Percentiles rank a stretch among this genome's conserved stretches.
Conservation (phyloP, 2,888 invertebrate genomes). For the Drosophila sordidapex region DNA sequence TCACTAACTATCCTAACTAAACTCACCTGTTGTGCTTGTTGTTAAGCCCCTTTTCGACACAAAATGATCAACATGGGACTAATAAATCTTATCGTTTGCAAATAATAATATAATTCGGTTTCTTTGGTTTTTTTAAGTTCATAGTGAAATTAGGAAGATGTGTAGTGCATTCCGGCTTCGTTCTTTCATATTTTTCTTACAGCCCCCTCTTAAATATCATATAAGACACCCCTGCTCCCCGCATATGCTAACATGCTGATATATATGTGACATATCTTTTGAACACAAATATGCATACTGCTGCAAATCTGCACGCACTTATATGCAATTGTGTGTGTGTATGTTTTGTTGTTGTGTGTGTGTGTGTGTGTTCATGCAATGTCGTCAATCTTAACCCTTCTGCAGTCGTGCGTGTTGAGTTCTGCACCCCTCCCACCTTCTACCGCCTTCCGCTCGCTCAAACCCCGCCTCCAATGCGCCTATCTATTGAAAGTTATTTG, state of each 20-base stretch:
- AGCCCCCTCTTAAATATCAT: neutral
- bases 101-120: neutral
- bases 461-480: conserved; percentile 6
- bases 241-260: conserved; percentile 9
- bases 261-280: conserved; percentile 1
- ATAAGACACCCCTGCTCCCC: neutral
- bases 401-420: conserved; percentile 59
- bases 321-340: conserved; percentile 20
- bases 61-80: neutral
- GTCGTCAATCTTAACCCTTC: conserved; percentile 75
- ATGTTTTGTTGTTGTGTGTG: conserved; percentile 5
- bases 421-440: conserved; percentile 3
- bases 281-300: conserved; percentile 53
- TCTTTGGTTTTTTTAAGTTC: neutral
- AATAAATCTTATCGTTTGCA: neutral
- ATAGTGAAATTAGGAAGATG: neutral
- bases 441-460: conserved; percentile 1
- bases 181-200: neutral
- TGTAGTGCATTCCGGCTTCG: neutral
- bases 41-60: too few relatives aligned
- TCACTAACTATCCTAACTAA: too few relatives aligned
- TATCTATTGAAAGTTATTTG: conserved; percentile 61
- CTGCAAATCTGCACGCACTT: conserved; percentile 64
- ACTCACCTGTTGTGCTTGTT: too few relatives aligned
- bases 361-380: conserved; percentile 42